Evolutionary conservation across 2,888 invertebrate species (phyloP), one percentile per base, ranked within the genome.

Genomic region (Caenorhabditis virilis): DNA sequence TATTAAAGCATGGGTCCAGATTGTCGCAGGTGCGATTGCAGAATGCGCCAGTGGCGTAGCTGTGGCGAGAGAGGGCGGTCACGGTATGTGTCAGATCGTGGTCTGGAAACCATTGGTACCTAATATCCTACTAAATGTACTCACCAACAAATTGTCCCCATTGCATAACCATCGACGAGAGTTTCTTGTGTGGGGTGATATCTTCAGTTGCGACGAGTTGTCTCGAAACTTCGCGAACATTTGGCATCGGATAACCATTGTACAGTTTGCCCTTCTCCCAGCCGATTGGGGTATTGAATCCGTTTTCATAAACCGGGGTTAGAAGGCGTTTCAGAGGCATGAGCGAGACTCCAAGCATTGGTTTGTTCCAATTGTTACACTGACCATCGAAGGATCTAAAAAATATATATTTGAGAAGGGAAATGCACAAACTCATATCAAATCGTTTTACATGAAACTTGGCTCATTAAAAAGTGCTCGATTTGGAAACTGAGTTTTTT

Each of bases 121-220:
- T n/a, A 22, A 42, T 42, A 6, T n/a, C n/a, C n/a, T n/a, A n/a
- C n/a, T n/a, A n/a, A n/a, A n/a, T n/a, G n/a, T n/a, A n/a, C 33
- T 41, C 38, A 77, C 76, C 78, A 36, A 97, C 84, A 86, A 97
- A 98, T 84, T 98, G 98, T 7, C 98, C 98, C 97, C 97, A 99
- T 84, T 98, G 98, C 97, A 98, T 95, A 2, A 92, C 89, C 97
- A 98, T 95, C 80, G 95, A 94, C 0, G 93, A 91, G 74, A 91
- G 91, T n/a, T 61, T 61, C 9, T 51, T 45, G 46, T 82, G 79
- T 0, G 90, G 88, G 0, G 92, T 90, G 30, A 92, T 89, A 48
- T 88, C 88, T 23, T 89, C 88, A 0, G 95, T 93, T 0, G 91
- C 88, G 65, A 97, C 91, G 27, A 98, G 84, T 5, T 88, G 87